A percentile compares a stretch with the other conserved stretches of the same genome.
Conservation (phyloP, 2,113 vertebrate genomes). For the Cheirogaleus medius region DNA sequence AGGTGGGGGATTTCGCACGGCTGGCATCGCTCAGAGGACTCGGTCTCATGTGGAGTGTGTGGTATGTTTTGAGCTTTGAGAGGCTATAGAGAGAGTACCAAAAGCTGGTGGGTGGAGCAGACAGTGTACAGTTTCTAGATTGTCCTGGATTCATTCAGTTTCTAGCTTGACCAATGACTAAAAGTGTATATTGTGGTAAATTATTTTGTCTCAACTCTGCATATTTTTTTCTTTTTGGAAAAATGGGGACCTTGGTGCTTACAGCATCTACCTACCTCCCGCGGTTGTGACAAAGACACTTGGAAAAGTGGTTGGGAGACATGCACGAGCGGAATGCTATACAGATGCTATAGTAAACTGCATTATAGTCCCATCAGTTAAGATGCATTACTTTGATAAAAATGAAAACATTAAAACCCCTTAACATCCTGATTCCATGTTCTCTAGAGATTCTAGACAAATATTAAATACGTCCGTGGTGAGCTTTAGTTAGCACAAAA, state of each 20-base stretch:
- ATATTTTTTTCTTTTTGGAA: background rate
- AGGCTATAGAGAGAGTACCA: background rate
- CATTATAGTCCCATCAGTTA: background rate
- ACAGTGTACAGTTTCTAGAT: background rate
- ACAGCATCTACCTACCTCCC: background rate
- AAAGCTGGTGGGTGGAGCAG: background rate
- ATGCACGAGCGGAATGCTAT: background rate
- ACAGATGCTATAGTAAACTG: background rate
- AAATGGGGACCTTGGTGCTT: constrained; percentile 7
- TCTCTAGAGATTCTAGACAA: background rate
- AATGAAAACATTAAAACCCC: constrained; percentile 8
- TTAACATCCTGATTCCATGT: background rate
- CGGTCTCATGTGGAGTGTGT: background rate
- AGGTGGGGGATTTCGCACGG: background rate
- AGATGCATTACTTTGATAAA: constrained; percentile 30
- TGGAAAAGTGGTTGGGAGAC: background rate
- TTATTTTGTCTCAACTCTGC: constrained; percentile 28
- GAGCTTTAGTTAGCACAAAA: background rate
- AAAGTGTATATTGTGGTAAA: constrained; percentile 8
- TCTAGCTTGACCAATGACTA: background rate
- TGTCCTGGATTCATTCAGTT: background rate
- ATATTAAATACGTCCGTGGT: background rate
- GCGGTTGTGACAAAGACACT: background rate
- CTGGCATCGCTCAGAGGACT: too few relatives aligned
- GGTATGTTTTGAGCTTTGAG: background rate